Evolutionary conservation across 2,113 vertebrate species (phyloP), one percentile per base, ranked within the genome.

Genomic region (Tylochromis polylepis): DNA sequence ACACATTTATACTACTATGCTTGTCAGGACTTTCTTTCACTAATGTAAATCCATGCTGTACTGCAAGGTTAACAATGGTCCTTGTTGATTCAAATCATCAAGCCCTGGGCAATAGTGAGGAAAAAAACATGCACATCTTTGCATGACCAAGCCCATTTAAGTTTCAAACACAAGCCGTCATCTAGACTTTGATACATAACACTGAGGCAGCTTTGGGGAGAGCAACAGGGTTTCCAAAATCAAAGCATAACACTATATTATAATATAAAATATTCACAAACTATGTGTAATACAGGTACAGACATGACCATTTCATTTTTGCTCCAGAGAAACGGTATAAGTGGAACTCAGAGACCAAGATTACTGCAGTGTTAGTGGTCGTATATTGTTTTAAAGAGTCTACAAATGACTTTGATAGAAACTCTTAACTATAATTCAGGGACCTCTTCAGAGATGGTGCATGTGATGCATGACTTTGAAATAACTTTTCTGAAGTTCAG

Each of bases 141-240:
- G 88, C 86, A 90, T 85, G 84, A 85, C 55, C 80, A 56, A 80
- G 57, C 31, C 56, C 79, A 83, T 90, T 91, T 51, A 88, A 31
- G 60, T 86, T 91, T 70, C 57, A 89, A 79, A 15, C 53, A 34
- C 62, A 90, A 85, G 51, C 83, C 15, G 16, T 91, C 58, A 84
- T 84, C 92, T 94, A 84, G 70, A 85, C 27, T 77, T 84, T 78
- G 31, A 85, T 85, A 89, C 85, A 88, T 31, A 94, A 86, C 82
- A 87, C 3, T 38, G 27, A 90, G 70, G 57, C 75, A 62, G 59
- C 49, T 85, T 79, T 87, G 80, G n/a, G 27, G 29, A 51, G 14
- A 16, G 38, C 62, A 84, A 85, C 27, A 84, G 55, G 31, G 38
- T 72, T 34, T 67, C 49, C 3, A 38, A 83, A 87, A 85, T 86